Base-by-base conservation (phyloP, 2,888 invertebrate species). In the Hemithea aestivaria region DNA sequence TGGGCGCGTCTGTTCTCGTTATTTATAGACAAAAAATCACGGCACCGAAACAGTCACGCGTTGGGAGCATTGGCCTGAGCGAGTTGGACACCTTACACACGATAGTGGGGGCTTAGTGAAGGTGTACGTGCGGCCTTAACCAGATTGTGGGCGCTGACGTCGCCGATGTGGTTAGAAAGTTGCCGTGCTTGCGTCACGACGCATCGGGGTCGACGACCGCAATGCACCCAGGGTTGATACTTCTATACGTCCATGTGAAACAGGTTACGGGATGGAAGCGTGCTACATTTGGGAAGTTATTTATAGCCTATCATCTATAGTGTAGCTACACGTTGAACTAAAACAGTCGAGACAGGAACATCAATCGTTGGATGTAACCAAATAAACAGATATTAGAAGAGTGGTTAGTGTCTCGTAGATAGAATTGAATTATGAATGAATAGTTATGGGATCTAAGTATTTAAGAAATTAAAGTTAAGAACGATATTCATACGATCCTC, bases 121-220 rank as follows among this genome's bases (percentile, higher is more conserved):
- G 68, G 71, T 58, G 53, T 48, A 61, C 58, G 64, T 53, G 54
- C 69, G 62, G 77, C 81, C 81, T 81, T 78, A 75, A 75, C 74
- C 77, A 73, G 73, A 68, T 72, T 72, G 68, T 66, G 64, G 58
- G 61, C 57, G 73, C 74, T 81, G 84, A 81, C 84, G 85, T 83
- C 67, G 74, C 37, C 51, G 43, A 33, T 46, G 66, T 58, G 66
- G 75, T 80, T 84, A 85, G 85, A 85, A 85, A 85, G 85, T 84
- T 82, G 78, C 67, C 58, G 55, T 68, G 73, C 72, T 83, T 84
- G 82, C 85, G 85, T 85, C 85, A 85, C 83, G 67, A 62, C 68
- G 73, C 71, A 64, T 59, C 60, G 71, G 64, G 80, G 73, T 75
- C 80, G 65, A 66, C 60, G 78, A 68, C 73, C 82, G 53, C 47